Evolutionary conservation across 2,888 invertebrate genomes (phyloP), one percentile per base, ranked within the genome.

Genomic region (Drosophila suboccidentalis): DNA sequence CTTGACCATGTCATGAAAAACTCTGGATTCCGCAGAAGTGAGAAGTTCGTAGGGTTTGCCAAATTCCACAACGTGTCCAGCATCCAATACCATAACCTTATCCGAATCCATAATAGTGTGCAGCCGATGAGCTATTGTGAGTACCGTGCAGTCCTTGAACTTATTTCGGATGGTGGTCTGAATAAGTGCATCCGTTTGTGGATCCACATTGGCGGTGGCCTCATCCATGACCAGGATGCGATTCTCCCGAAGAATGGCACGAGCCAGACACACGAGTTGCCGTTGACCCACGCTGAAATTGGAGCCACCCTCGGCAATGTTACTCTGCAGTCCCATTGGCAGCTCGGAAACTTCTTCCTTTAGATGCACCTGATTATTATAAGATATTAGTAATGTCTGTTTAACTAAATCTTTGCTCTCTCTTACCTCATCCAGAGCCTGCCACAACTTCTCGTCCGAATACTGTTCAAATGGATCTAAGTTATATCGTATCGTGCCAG

Each of bases 181-280:
- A 89, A 98, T 97, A 13, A 97, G 93, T 3, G 94, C 94, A 92
- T 97, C 97, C 0, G 97, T 97, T 72, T 96, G 96, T n/a, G 97
- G 97, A 93, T 98, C 98, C 8, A 98, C 97, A 91, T 98, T 98
- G 1, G 98, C 98, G 0, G 98, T 98, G 22, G 98, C 98, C 92
- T 98, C 98, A 91, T 98, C 98, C 79, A 98, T 94, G 73, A 98
- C 96, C 0, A 98, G 93, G 77, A 98, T 95, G 77, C 95, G 95
- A 92, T 97, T 97, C 77, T 96, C 96, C 17, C 96, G 94, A n/a
- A 98, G 93, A 82, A 98, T 96, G 17, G 98, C 98, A 50, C 98
- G 94, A 0, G 98, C 98, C 62, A 98, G 94, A 90, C 98, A 98
- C 32, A 98, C 95, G 46, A 98, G 93, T 91, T 98, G 98, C 9